Conservation (phyloP, 1,140 invertebrate species). For the Lucilia sericata region DNA sequence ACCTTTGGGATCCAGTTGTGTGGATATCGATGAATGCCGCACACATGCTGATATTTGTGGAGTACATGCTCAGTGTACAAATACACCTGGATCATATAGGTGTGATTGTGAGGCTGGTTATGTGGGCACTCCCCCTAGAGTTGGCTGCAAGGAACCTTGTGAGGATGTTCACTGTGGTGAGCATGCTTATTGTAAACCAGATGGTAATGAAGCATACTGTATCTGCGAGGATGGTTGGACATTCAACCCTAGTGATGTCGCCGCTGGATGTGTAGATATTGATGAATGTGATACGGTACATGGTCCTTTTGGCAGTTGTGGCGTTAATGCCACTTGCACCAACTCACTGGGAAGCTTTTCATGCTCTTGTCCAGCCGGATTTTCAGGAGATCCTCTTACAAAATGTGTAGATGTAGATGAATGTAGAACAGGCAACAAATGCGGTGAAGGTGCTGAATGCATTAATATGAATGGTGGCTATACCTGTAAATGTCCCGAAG, state of each 20-base stretch:
- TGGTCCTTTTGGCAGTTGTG: constrained; percentile 85
- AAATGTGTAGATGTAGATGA: constrained; percentile 88
- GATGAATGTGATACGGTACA: constrained; percentile 89
- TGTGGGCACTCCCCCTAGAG: constrained; percentile 82
- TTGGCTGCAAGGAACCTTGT: constrained; percentile 89
- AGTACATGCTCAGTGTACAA: constrained; percentile 82
- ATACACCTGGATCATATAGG: constrained; percentile 84
- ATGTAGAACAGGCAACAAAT: constrained; percentile 76
- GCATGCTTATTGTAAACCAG: constrained; percentile 89
- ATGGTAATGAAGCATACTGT: constrained; percentile 90
- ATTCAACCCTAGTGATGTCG: constrained; percentile 88
- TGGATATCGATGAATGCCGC: constrained; percentile 86
- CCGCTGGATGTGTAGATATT: constrained; percentile 91
- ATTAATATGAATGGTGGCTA: constrained; percentile 82
- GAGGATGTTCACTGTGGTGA: constrained; percentile 89
- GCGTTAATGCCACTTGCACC: constrained; percentile 84
- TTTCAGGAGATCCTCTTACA: constrained; percentile 81
- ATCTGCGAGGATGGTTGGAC: constrained; percentile 95
- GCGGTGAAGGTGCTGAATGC: constrained; percentile 85
- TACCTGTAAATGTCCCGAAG: constrained; percentile 83
- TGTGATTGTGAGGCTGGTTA: constrained; percentile 91
- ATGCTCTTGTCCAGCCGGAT: constrained; percentile 85
- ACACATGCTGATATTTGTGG: constrained; percentile 80
- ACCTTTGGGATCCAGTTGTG: constrained; percentile 80
- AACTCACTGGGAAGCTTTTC: constrained; percentile 82